Evolutionary conservation across 2,113 vertebrate species (phyloP).

Genomic region (Procapra przewalskii): DNA sequence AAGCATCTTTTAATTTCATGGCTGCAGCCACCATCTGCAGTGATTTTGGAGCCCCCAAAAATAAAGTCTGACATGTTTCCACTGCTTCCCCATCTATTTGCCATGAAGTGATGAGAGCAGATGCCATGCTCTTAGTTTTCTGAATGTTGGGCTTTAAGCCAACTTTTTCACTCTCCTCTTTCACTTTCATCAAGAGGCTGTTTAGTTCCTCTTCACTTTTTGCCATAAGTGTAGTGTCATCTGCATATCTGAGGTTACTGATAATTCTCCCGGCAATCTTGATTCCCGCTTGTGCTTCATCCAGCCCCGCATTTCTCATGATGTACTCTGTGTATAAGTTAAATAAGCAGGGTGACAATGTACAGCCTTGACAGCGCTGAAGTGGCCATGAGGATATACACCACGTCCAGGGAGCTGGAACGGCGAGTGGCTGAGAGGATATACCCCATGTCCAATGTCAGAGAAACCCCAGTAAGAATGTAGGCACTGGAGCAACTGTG

Average conservation of each 20-base stretch:
- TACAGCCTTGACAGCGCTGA: accelerated
- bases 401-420: accelerated
- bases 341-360: neutral
- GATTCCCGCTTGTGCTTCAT: neutral
- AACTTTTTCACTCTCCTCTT: neutral
- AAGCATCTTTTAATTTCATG: neutral
- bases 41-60: neutral
- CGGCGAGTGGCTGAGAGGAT: accelerated
- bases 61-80: neutral
- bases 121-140: neutral
- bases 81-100: neutral
- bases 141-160: neutral
- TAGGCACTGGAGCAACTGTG: neutral
- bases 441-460: neutral
- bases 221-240: neutral
- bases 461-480: neutral
- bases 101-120: neutral
- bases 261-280: neutral
- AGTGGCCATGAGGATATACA: neutral
- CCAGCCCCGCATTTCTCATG: neutral
- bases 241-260: neutral
- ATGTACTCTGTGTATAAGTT: neutral
- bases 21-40: neutral
- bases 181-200: neutral
- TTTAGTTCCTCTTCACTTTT: neutral